phyloP scores from a whole-genome alignment of 2,113 vertebrate genomes.

The Dicentrarchus labrax region DNA sequence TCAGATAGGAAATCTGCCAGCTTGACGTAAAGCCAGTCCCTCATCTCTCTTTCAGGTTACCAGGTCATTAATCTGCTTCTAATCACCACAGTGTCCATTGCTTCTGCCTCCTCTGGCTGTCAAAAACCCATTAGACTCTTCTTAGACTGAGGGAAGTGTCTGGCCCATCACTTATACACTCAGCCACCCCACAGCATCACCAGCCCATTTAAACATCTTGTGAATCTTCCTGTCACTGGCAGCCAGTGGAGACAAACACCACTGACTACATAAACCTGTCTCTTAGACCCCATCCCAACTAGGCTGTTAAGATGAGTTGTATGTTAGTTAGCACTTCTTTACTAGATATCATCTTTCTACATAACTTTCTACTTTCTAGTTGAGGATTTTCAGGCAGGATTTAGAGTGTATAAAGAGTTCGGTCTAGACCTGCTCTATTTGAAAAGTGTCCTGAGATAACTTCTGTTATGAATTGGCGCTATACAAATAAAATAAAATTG shows the following conservation, averaged over 20 bases:
- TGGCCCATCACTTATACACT: conserved; percentile 39
- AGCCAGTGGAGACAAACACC: conserved; percentile 12
- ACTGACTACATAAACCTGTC: too few species aligned
- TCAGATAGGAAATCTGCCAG: conserved; percentile 35
- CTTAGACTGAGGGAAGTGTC: conserved; percentile 46
- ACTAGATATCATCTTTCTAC: too few species aligned
- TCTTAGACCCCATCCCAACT: too few species aligned
- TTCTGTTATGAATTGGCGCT: too few species aligned
- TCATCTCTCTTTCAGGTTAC: conserved; percentile 31
- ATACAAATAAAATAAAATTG: too few species aligned
- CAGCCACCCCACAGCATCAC: conserved; percentile 32
- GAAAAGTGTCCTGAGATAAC: too few species aligned
- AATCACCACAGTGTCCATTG: conserved; percentile 52
- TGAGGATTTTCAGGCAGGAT: too few species aligned
- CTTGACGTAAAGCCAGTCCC: conserved; percentile 20
- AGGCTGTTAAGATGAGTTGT: too few species aligned
- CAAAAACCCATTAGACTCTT: conserved; percentile 64
- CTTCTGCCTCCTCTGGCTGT: conserved; percentile 30
- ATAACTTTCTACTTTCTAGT: too few species aligned
- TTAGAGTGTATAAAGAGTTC: too few species aligned
- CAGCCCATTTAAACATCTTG: conserved; percentile 42
- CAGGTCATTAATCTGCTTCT: conserved; percentile 59
- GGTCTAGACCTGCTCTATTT: too few species aligned
- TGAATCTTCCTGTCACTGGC: conserved; percentile 57
- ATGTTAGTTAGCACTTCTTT: too few species aligned